phyloP scores from a whole-genome alignment of 1,140 invertebrate genomes.

The Euschistus heros region DNA sequence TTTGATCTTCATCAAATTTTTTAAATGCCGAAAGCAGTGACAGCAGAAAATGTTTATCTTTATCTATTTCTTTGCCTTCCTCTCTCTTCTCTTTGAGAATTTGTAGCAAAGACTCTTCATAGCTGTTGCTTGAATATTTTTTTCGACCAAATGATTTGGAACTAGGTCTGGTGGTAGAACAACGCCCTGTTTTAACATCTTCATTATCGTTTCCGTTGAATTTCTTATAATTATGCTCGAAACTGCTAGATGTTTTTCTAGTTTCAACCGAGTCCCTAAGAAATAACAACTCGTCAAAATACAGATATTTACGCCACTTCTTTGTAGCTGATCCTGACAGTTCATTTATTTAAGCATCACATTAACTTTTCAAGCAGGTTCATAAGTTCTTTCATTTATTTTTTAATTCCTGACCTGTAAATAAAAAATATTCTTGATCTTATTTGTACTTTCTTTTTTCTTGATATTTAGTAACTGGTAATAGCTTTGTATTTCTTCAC shows the following conservation, averaged over 20 bases:
- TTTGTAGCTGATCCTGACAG: background rate
- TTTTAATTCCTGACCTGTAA: background rate
- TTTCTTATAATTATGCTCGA: background rate
- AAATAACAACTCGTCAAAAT: background rate
- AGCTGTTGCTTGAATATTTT: background rate
- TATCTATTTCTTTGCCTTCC: too few species aligned
- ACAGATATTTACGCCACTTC: background rate
- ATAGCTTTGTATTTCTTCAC: background rate
- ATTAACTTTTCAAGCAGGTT: background rate
- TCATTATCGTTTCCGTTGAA: background rate
- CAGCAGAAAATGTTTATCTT: too few species aligned
- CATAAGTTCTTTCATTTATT: background rate
- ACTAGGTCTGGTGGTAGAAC: background rate
- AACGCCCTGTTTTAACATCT: background rate
- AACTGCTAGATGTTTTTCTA: background rate
- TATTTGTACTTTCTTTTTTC: background rate
- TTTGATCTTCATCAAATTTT: too few species aligned
- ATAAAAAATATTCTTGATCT: background rate
- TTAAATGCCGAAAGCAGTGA: too few species aligned
- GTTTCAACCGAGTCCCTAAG: background rate
- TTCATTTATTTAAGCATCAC: background rate
- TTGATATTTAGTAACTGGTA: background rate
- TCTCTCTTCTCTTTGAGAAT: too few species aligned
- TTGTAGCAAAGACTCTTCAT: background rate
- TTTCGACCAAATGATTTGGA: background rate